These are phyloP conservation scores for Campylorhamphus procurvoides DNA, from an alignment of 2,113 vertebrate genomes.

Conservation along the genomic window DNA sequence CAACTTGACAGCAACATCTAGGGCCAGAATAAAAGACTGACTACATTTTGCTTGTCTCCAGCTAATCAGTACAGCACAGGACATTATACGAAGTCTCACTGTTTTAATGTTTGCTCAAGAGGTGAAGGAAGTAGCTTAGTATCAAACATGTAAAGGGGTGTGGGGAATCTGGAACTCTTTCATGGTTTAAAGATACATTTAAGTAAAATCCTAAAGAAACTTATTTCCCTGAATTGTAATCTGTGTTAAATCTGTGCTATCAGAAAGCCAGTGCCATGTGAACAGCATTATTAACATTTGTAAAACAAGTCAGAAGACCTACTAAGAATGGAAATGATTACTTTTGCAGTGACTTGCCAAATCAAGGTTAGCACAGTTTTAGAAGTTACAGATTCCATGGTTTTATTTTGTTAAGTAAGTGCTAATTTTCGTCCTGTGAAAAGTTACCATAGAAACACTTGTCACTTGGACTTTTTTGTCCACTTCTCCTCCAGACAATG, in stretches of 20 bases:
- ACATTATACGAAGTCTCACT: not conserved
- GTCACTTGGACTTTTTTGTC: not conserved
- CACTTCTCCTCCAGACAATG: not conserved
- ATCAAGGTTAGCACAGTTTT: not conserved
- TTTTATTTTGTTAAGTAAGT: not conserved
- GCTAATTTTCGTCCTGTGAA: not conserved
- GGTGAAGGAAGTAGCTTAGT: constrained; percentile 19
- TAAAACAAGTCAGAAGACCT: not conserved
- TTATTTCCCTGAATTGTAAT: not conserved
- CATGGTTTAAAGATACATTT: not conserved
- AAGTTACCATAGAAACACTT: not conserved
- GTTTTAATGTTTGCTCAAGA: constrained; percentile 18
- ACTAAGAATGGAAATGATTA: not conserved
- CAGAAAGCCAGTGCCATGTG: not conserved
- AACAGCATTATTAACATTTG: not conserved
- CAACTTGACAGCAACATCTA: not conserved
- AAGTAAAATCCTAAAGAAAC: not conserved
- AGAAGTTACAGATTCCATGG: not conserved
- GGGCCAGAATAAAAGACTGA: not conserved
- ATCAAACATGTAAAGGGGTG: not conserved
- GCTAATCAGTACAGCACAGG: not conserved
- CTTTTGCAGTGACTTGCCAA: not conserved
- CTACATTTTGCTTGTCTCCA: constrained; percentile 27
- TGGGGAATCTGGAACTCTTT: not conserved
- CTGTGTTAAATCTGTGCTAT: not conserved